Conservation (phyloP, 2,113 vertebrate species). For the Malaclemys terrapin region DNA sequence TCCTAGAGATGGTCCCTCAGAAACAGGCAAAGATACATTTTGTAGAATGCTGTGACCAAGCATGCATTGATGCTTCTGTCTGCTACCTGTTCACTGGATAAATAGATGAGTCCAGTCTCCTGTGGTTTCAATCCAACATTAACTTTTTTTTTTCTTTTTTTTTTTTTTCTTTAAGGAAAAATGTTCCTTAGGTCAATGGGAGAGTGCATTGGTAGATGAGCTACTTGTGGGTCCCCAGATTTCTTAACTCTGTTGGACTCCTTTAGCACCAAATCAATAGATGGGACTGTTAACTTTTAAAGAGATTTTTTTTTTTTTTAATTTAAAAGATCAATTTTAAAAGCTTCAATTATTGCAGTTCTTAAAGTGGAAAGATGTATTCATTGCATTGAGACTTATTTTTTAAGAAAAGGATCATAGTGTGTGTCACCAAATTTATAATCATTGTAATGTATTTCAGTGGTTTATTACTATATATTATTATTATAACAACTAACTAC, state of each 20-base stretch:
- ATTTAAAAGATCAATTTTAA: background rate
- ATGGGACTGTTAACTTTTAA: background rate
- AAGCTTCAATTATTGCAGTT: background rate
- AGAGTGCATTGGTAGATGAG: background rate
- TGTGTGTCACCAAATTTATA: background rate
- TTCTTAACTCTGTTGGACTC: background rate
- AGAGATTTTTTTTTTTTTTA: background rate
- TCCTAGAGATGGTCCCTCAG: background rate
- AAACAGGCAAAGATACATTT: background rate
- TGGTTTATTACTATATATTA: background rate
- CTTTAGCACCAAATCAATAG: background rate
- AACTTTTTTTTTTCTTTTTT: no score
- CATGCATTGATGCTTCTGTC: background rate
- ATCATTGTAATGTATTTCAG: background rate
- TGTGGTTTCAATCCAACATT: background rate
- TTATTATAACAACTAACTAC: slow-evolving; percentile 27
- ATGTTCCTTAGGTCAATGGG: background rate
- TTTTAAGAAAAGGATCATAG: no score
- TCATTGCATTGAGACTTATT: background rate
- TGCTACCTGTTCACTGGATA: background rate
- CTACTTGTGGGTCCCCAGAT: background rate
- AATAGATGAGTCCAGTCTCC: background rate
- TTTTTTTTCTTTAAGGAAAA: background rate
- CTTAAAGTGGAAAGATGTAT: background rate
- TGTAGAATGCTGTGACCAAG: background rate